Evolutionary conservation across 2,113 vertebrate species (phyloP), one percentile per base, ranked within the genome.

Genomic region (Pan paniscus): DNA sequence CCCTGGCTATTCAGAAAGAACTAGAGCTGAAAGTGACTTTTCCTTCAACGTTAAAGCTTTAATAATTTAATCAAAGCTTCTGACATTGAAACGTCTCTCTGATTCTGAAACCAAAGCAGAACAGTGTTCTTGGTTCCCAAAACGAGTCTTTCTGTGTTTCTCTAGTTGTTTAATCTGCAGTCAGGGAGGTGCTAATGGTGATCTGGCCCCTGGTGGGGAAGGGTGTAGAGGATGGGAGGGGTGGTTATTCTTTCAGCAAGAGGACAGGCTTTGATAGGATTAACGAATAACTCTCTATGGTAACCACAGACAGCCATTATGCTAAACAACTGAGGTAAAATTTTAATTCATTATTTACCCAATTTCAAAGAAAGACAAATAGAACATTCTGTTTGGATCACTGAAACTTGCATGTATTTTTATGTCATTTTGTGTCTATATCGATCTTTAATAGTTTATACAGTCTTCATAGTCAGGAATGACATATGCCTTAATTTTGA

Each of bases 291-390:
- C 72, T 82, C 76, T 93, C 67, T 32, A 0, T 38, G 92, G 92
- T 20, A 73, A 82, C 84, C 22, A 5, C 52, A 32, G 46, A 52
- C 6, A 18, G 64, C 25, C 59, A 68, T 89, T 93, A 78, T 72
- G 38, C 61, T 92, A 40, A 96, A 93, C 11, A 75, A 48, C n/a
- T 59, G 81, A 92, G 52, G 55, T 85, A 52, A 82, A 95, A 78
- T 96, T 89, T 89, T 94, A 96, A 95, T 93, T 91, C 14, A 93
- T 87, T 96, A 88, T 96, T 97, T 93, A 95, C 43, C 93, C 55
- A 82, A 43, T 93, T 96, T 97, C 90, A 95, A 84, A 88, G 83
- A 90, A 90, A 43, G 43, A 43, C 43, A 95, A 22, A 25, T 30
- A 35, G 72, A 72, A 93, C 30, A 55, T 83, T 80, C 18, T 88